Conservation (phyloP, 2,888 invertebrate species). For the Caenorhabditis panamensis region DNA sequence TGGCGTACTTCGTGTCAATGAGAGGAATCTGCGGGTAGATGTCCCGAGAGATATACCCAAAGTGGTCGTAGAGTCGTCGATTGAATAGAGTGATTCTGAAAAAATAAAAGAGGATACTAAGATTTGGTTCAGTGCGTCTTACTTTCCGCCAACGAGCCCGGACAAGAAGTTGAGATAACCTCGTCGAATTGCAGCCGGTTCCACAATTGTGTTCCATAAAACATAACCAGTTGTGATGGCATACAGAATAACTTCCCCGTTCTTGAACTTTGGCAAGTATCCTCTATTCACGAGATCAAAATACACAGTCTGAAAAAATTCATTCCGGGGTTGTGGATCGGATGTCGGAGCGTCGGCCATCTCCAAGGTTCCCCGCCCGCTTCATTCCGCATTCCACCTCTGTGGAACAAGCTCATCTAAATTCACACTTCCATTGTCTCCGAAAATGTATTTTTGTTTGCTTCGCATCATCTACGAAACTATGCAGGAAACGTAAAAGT, state of each 20-base stretch:
- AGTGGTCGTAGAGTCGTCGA: slow-evolving; percentile 65
- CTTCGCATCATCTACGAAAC: slow-evolving; percentile 10
- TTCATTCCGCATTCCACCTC: slow-evolving; percentile 40
- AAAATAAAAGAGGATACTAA: slow-evolving; percentile 9
- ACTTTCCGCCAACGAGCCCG: slow-evolving; percentile 85
- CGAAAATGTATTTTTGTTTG: slow-evolving; percentile 27
- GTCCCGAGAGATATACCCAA: slow-evolving; percentile 69
- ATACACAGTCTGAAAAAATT: slow-evolving; percentile 86
- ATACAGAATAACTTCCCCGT: slow-evolving; percentile 87
- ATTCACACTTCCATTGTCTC: slow-evolving; percentile 36
- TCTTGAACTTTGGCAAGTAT: slow-evolving; percentile 86
- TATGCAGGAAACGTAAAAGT: neutral
- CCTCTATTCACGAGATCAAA: slow-evolving; percentile 86
- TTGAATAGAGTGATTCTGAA: slow-evolving; percentile 72
- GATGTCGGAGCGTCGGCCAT: neutral
- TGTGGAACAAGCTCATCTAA: slow-evolving; percentile 45
- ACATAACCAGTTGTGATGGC: slow-evolving; percentile 86
- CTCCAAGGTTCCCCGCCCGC: slow-evolving; percentile 45
- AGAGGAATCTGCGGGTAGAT: slow-evolving; percentile 57
- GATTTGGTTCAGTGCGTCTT: neutral
- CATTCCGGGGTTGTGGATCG: neutral
- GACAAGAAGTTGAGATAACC: slow-evolving; percentile 90
- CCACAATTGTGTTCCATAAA: slow-evolving; percentile 85
- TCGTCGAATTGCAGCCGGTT: slow-evolving; percentile 88
- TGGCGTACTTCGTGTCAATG: slow-evolving; percentile 60